phyloP scores from a whole-genome alignment of 2,113 vertebrate genomes.

The Nothobranchius kuhntae region DNA sequence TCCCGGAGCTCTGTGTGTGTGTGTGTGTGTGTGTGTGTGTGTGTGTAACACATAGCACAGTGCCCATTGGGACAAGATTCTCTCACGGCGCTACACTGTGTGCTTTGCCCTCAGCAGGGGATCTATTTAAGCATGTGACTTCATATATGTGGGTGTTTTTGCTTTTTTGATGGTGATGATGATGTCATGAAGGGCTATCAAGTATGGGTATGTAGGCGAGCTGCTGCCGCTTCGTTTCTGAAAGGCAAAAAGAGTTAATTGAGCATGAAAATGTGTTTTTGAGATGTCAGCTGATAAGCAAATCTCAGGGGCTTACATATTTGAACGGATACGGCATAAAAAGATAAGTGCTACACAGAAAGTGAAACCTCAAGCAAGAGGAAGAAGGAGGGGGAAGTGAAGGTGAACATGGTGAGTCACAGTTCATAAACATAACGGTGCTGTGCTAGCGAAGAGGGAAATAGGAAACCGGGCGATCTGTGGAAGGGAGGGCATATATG shows the following conservation, averaged over 20 bases:
- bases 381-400: conserved; percentile 4
- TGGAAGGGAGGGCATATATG: conserved; percentile 6
- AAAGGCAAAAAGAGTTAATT: conserved; percentile 20
- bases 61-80: conserved; percentile 15
- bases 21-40: conserved; percentile 13
- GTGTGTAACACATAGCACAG: conserved; percentile 40
- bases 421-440: background rate
- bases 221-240: conserved; percentile 33
- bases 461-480: background rate
- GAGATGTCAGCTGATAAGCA: conserved; percentile 9
- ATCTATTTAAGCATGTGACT: conserved; percentile 47
- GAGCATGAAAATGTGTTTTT: background rate
- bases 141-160: conserved; percentile 35
- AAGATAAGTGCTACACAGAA: background rate
- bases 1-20: too few relatives aligned
- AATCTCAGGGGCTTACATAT: background rate
- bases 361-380: conserved; percentile 1
- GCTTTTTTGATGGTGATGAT: conserved; percentile 23
- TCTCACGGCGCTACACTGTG: conserved; percentile 13
- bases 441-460: conserved; percentile 1
- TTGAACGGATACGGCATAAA: conserved; percentile 3
- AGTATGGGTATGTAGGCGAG: conserved; percentile 36
- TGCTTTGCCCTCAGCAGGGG: conserved; percentile 47
- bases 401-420: conserved; percentile 12
- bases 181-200: conserved; percentile 32